phyloP scores from a whole-genome alignment of 2,888 invertebrate species.

The Cordilura impudica region DNA sequence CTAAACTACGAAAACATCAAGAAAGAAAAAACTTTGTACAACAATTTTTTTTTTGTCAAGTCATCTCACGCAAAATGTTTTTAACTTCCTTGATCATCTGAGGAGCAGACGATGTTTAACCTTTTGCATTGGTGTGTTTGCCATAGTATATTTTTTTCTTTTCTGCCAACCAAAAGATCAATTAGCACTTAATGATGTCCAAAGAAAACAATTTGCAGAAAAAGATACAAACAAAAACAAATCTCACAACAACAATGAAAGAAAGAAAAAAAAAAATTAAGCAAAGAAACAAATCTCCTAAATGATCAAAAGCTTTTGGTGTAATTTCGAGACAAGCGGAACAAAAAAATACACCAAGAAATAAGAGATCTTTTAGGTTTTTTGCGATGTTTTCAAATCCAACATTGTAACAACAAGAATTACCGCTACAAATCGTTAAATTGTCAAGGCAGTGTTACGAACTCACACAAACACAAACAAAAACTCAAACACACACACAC shows the following conservation, averaged over 20 bases:
- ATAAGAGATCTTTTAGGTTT: slow-evolving; percentile 53
- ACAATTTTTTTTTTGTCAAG: slow-evolving; percentile 43
- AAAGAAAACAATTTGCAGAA: slow-evolving; percentile 54
- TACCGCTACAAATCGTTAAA: slow-evolving; percentile 75
- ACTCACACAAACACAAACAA: slow-evolving; percentile 11
- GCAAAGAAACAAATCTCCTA: slow-evolving; percentile 40
- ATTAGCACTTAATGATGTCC: slow-evolving; percentile 63
- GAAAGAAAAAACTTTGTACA: background rate
- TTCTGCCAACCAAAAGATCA: slow-evolving; percentile 50
- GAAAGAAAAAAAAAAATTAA: slow-evolving; percentile 33
- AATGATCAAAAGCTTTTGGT: slow-evolving; percentile 53
- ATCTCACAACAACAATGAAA: slow-evolving; percentile 16
- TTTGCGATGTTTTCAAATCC: slow-evolving; percentile 21
- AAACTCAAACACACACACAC: slow-evolving; percentile 11
- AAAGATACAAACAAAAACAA: slow-evolving; percentile 25
- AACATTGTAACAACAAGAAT: slow-evolving; percentile 66
- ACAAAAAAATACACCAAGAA: slow-evolving; percentile 41
- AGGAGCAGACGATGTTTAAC: slow-evolving; percentile 59
- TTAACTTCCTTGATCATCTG: slow-evolving; percentile 55
- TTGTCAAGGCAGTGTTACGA: slow-evolving; percentile 71
- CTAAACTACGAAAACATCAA: background rate
- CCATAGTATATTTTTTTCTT: background rate
- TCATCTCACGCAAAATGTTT: slow-evolving; percentile 62
- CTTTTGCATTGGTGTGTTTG: slow-evolving; percentile 40
- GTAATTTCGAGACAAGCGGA: slow-evolving; percentile 25